A percentile compares a stretch with the other conserved stretches of the same genome.
Evolutionary conservation across 2,113 vertebrate genomes (phyloP).

Genomic region (Mustela nigripes): DNA sequence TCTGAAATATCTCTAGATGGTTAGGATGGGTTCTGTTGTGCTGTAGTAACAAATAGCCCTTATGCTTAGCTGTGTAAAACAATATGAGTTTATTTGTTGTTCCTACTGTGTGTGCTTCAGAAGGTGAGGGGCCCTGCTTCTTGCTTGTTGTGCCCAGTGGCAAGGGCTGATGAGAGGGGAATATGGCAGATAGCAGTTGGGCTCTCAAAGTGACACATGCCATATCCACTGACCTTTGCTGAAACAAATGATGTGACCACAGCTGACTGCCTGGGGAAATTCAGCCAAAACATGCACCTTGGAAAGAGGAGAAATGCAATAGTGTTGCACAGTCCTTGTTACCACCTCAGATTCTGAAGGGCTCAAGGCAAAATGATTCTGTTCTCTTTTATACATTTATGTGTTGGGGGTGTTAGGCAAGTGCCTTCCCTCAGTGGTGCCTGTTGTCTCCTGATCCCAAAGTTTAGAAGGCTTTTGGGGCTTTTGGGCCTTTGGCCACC

Average conservation of each 20-base stretch:
- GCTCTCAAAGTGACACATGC: not conserved
- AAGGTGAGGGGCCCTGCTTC: not conserved
- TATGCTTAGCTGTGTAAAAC: not conserved
- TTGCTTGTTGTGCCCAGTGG: not conserved
- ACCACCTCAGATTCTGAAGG: not conserved
- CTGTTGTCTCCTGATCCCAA: not conserved
- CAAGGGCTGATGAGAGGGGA: not conserved
- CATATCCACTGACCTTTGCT: not conserved
- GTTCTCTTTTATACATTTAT: not conserved
- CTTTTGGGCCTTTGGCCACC: not conserved
- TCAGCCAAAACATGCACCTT: not conserved
- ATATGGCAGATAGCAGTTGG: not conserved
- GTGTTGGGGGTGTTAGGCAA: not conserved
- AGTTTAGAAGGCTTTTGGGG: not conserved
- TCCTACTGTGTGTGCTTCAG: not conserved
- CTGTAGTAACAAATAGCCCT: not conserved
- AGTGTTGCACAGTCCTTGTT: not conserved
- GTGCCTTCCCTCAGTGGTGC: fast-evolving
- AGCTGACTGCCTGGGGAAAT: not conserved
- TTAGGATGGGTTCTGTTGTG: not conserved
- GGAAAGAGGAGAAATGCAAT: not conserved
- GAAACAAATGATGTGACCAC: not conserved
- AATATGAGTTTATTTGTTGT: not conserved
- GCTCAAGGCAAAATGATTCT: not conserved
- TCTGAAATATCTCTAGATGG: not conserved